Evolutionary conservation across 2,888 invertebrate species (phyloP), one percentile per base, ranked within the genome.

Genomic region (Maniola hyperantus): DNA sequence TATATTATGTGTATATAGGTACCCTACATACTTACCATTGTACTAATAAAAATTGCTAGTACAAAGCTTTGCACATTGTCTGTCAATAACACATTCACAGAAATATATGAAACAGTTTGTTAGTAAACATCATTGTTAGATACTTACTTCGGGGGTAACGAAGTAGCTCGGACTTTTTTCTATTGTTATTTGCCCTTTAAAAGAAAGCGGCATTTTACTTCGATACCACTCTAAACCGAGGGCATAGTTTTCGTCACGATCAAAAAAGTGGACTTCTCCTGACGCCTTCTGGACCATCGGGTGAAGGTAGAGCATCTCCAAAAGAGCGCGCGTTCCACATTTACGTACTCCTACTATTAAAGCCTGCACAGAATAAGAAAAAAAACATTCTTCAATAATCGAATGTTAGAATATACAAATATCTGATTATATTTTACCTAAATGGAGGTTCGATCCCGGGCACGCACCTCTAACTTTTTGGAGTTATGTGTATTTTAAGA

Each of bases 141-240:
- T 55, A 51, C 66, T 94, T 87, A 98, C 99, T 94, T 97, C 96
- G 13, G 97, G 96, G 65, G 98, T 98, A 55, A 99, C 97, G 91
- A 99, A 99, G 90, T 99, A 99, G 79, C 98, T 98, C 6, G 99
- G 99, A 77, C 98, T 99, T 90, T 99, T 99, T 88, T 99, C 99
- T 76, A 99, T 97, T 65, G 98, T 98, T 75, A 99, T 96, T 88
- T 99, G 98, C 53, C 97, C 97, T 72, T 95, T 95, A 87, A 96
- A 97, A 1, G 98, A 97, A 79, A 96, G 96, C 11, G 99, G 99
- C 98, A 99, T 99, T 84, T 97, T 97, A 82, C 95, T 95, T 69
- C 97, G 93, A 88, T 99, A 99, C 99, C 99, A 99, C 70, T 99
- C 98, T 68, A 98, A 93, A 0, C 99, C 99, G 72, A 95, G 94